A percentile compares a stretch with the other conserved stretches of the same genome.
Evolutionary conservation across 2,888 invertebrate genomes (phyloP).

Genomic region (Eupsilia transversa): DNA sequence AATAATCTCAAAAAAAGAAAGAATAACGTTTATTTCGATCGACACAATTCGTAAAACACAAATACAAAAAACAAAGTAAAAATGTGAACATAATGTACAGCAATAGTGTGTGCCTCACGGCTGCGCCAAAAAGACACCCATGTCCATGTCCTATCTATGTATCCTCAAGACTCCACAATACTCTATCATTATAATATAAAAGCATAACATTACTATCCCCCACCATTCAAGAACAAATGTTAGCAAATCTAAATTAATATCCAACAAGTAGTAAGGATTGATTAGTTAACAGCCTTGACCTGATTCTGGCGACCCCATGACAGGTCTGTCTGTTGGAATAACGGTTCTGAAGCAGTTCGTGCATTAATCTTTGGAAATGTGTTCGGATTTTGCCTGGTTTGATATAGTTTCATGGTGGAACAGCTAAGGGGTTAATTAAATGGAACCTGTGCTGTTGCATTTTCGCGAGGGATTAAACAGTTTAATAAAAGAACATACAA

Average conservation of each 20-base stretch:
- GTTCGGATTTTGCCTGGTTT: conserved; percentile 7
- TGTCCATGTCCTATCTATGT: background rate
- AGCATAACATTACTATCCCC: background rate
- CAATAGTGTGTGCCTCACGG: too few relatives aligned
- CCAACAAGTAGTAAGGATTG: conserved; percentile 59
- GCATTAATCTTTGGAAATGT: conserved; percentile 27
- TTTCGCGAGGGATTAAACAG: background rate
- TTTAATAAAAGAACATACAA: background rate
- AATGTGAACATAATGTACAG: too few relatives aligned
- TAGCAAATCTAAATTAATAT: conserved; percentile 50
- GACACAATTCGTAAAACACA: too few relatives aligned
- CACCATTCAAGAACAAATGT: conserved; percentile 24
- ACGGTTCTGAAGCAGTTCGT: conserved; percentile 32
- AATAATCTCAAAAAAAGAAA: too few relatives aligned
- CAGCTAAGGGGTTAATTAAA: too few relatives aligned
- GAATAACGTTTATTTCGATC: too few relatives aligned
- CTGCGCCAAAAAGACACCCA: too few relatives aligned
- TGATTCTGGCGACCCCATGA: conserved; percentile 48
- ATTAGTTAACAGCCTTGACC: conserved; percentile 67
- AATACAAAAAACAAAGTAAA: too few relatives aligned
- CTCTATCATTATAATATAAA: background rate
- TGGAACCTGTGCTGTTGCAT: background rate
- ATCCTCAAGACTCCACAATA: background rate
- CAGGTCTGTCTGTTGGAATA: conserved; percentile 22
- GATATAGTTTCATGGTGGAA: background rate